Evolutionary conservation across 2,113 vertebrate species (phyloP), one percentile per base, ranked within the genome.

Genomic region (Miniopterus natalensis): DNA sequence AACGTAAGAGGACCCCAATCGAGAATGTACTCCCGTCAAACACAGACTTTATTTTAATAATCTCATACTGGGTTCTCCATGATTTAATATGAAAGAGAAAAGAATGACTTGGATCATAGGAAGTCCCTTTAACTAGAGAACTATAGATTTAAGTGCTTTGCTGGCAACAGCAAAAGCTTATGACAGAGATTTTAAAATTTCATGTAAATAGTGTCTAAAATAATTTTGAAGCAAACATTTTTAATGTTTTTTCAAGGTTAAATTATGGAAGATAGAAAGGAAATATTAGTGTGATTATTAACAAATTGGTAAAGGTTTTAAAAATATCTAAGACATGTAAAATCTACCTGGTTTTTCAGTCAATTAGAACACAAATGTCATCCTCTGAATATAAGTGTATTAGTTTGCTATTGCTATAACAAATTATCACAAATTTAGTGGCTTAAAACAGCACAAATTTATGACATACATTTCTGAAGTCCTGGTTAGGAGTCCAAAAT

Each of bases 91-190:
- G 47, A 80, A 83, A 90, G 49, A 36, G 17, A 81, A 20, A 75
- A 74, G 13, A 86, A 90, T 45, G 15, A 65, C 65, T 79, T 63
- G 53, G 42, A 45, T 40, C 53, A 18, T 36, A 47, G 87, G 66
- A 77, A 81, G 61, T 65, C 31, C 23, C 7, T 79, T 89, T 68
- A 55, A 40, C 78, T 61, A 36, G 15, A 66, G 20, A 71, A 79
- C 49, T 88, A 47, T 53, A 36, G 8, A 45, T 95, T 79, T 49
- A 36, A 53, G 71, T 88, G 6, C 36, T 73, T 87, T 93, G 68
- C 71, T 95, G 77, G 83, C 13, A 75, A 61, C n/a, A 45, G 40
- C 15, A 80, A 96, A 84, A 63, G 59, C 27, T 92, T 73, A 73
- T 49, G 75, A 45, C 29, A 36, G 66, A 40, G 51, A 70, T 42